These are phyloP conservation scores for Geophilus truncorum DNA, from an alignment of 2,888 invertebrate species.

Conservation along the genomic window DNA sequence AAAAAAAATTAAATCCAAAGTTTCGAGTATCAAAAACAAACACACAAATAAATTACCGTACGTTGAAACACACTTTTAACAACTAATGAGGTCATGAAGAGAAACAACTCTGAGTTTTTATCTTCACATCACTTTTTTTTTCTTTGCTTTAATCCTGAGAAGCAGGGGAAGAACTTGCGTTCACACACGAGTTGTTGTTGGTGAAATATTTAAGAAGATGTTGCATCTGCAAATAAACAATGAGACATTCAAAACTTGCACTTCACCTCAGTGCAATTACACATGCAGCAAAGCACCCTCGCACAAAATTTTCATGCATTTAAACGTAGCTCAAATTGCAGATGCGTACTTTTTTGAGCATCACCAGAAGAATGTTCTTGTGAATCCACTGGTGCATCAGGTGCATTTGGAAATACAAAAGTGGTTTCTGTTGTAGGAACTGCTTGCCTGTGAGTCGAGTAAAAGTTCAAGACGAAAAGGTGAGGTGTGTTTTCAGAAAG, in stretches of 20 bases:
- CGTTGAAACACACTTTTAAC: neutral
- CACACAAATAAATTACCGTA: neutral
- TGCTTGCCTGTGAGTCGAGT: neutral
- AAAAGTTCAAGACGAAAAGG: too few relatives aligned
- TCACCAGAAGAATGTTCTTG: slow-evolving; percentile 13
- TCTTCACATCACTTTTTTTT: neutral
- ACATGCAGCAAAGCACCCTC: too few relatives aligned
- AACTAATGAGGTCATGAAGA: neutral
- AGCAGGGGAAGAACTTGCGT: slow-evolving; percentile 15
- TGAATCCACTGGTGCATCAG: slow-evolving; percentile 24
- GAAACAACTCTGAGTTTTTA: neutral
- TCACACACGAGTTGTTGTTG: neutral
- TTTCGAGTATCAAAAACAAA: slow-evolving; percentile 4
- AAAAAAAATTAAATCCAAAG: neutral
- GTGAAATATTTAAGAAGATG: slow-evolving; percentile 1
- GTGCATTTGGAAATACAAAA: slow-evolving; percentile 32
- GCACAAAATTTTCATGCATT: too few relatives aligned
- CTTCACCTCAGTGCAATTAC: neutral
- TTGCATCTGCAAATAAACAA: neutral
- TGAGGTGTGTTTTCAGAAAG: neutral
- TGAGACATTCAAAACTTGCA: neutral
- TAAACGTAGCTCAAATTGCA: too few relatives aligned
- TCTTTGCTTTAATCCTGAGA: neutral
- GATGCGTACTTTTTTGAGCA: slow-evolving; percentile 11
- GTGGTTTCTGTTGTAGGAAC: slow-evolving; percentile 32